Conservation (phyloP, 2,888 invertebrate species). For the Noctua fimbriata region DNA sequence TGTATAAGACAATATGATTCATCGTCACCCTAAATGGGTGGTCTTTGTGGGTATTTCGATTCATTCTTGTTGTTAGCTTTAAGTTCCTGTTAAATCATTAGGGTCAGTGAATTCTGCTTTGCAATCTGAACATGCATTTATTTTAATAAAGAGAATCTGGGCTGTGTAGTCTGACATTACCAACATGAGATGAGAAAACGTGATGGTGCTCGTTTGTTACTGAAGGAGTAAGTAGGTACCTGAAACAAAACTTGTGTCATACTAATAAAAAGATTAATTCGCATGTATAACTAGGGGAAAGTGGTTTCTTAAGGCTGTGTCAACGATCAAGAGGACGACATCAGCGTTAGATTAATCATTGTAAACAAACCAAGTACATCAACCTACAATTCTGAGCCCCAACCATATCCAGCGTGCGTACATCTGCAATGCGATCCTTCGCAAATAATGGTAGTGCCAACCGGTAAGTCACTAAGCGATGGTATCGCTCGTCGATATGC, state of each 20-base stretch:
- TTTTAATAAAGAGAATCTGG: constrained; percentile 21
- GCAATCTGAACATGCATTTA: constrained; percentile 20
- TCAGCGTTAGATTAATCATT: background rate
- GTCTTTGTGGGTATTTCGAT: constrained; percentile 43
- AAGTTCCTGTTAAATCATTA: constrained; percentile 45
- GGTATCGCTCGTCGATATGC: constrained; percentile 86
- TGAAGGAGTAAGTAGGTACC: background rate
- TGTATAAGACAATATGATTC: constrained; percentile 53
- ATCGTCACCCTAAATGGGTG: constrained; percentile 34
- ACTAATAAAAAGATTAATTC: no score
- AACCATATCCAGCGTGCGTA: constrained; percentile 71
- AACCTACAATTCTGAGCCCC: background rate
- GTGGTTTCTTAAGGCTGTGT: background rate
- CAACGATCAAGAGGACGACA: background rate
- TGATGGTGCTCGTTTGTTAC: background rate
- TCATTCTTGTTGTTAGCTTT: constrained; percentile 21
- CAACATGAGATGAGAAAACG: background rate
- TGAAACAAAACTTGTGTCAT: background rate
- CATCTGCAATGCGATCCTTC: constrained; percentile 70
- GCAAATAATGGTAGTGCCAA: constrained; percentile 82
- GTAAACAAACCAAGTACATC: background rate
- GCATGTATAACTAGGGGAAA: background rate
- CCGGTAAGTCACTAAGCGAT: constrained; percentile 87
- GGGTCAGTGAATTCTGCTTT: constrained; percentile 23
- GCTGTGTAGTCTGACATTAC: background rate